Base-by-base conservation (phyloP, 2,888 invertebrate genomes). In the Protodeltote pygarga region DNA sequence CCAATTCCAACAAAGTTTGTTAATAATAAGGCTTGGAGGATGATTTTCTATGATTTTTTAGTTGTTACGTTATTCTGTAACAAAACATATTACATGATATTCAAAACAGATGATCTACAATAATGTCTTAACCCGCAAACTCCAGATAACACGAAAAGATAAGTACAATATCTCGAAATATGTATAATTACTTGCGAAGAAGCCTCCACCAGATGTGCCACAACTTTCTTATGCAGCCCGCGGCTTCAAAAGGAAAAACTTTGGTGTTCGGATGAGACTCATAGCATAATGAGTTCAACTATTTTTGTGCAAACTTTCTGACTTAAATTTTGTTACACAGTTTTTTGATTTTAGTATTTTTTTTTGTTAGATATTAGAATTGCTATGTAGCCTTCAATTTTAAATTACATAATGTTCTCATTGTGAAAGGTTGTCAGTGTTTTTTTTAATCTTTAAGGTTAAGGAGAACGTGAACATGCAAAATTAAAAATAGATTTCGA, bases 111-210 rank as follows among this genome's bases (percentile, higher is more conserved):
- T n/a, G n/a, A n/a, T 6, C 13, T 8, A 8, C 2, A 8, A 8
- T n/a, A 14, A 14, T 16, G 8, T 37, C 0, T 6, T 6, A 21
- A 21, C 16, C 5, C 3, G 1, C 0, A 24, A 40, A 60, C 1
- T 8, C n/a, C 2, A 4, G 4, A 40, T 40, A 40, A 25, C 21
- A 41, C 5, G 3, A 27, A 33, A 19, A 19, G n/a, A 53, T 45
- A 38, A 37, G 14, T n/a, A 33, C 8, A 40, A 29, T 38, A 75
- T 66, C 72, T 75, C 67, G 79, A 76, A 84, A 83, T 83, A 83
- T 77, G 81, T 85, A 85, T 88, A 86, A 88, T 88, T 88, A 88
- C 85, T 87, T 82, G 82, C 74, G 73, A 82, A 86, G 85, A 79
- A 80, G 75, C 65, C 58, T 75, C 74, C 78, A 79, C 81, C 83